A percentile compares a stretch with the other conserved stretches of the same genome.
Conservation (phyloP, 2,113 vertebrate species). For the Astur gentilis region DNA sequence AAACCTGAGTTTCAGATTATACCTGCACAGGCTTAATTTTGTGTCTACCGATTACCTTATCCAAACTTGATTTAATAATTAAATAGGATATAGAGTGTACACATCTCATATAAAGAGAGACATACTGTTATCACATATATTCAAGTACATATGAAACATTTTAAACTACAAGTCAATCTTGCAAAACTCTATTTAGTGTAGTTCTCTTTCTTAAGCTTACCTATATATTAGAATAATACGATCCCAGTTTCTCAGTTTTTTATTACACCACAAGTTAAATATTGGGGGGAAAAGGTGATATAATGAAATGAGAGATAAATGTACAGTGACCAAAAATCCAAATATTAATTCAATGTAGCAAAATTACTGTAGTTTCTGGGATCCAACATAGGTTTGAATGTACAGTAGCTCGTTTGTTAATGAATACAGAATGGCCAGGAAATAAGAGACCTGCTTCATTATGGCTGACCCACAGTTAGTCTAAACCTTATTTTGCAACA, state of each 20-base stretch:
- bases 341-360: neutral
- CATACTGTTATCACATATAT: neutral
- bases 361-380: slow-evolving; percentile 30
- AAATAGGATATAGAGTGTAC: neutral
- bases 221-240: neutral
- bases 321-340: slow-evolving; percentile 1
- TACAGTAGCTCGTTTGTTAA: slow-evolving; percentile 70
- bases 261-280: neutral
- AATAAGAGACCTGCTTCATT: slow-evolving; percentile 65
- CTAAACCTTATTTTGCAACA: slow-evolving; percentile 67
- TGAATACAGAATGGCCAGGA: slow-evolving; percentile 57
- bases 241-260: neutral
- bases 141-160: neutral
- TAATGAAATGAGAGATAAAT: neutral
- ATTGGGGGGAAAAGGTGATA: neutral
- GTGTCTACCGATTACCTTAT: neutral
- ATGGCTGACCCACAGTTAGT: slow-evolving; percentile 33
- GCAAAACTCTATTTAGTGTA: neutral
- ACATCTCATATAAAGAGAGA: neutral
- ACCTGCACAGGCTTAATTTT: neutral
- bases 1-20: neutral
- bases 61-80: neutral
- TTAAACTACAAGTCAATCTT: neutral
- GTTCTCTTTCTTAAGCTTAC: neutral
- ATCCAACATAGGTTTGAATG: slow-evolving; percentile 42